Evolutionary conservation across 2,113 vertebrate species (phyloP).

Genomic region (Alaudala cheleensis): DNA sequence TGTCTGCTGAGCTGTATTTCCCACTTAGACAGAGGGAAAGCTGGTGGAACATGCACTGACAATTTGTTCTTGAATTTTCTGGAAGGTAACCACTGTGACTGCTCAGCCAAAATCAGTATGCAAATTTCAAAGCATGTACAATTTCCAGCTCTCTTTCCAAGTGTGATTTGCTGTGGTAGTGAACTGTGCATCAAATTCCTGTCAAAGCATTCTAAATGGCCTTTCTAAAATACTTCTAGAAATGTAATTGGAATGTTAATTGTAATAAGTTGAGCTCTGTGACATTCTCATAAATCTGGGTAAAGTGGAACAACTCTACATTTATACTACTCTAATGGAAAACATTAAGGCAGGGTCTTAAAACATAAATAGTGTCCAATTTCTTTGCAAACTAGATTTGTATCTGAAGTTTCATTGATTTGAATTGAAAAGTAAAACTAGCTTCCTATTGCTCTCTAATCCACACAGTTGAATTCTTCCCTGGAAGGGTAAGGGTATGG

Average conservation of each 20-base stretch:
- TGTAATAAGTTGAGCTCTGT: slow-evolving; percentile 17
- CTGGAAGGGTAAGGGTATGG: not conserved
- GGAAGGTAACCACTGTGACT: not conserved
- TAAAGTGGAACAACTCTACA: not conserved
- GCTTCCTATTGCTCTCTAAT: not conserved
- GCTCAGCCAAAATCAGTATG: not conserved
- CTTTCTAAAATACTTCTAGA: slow-evolving; percentile 14
- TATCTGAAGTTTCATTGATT: not conserved
- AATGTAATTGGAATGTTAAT: slow-evolving; percentile 38
- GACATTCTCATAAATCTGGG: slow-evolving; percentile 7
- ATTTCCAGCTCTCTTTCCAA: not conserved
- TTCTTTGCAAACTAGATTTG: not conserved
- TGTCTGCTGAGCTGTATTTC: not conserved
- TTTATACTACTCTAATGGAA: not conserved
- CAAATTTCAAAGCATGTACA: not conserved
- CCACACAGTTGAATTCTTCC: not conserved
- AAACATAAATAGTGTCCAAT: not conserved
- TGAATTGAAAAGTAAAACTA: not conserved
- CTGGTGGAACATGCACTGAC: not conserved
- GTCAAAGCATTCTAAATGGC: slow-evolving; percentile 20
- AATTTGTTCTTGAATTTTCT: slow-evolving; percentile 21
- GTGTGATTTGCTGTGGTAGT: not conserved
- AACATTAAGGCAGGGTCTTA: not conserved
- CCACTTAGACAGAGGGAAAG: not conserved
- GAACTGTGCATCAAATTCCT: not conserved